Evolutionary conservation across 2,113 vertebrate species (phyloP).

Genomic region (Xenopus laevis): DNA sequence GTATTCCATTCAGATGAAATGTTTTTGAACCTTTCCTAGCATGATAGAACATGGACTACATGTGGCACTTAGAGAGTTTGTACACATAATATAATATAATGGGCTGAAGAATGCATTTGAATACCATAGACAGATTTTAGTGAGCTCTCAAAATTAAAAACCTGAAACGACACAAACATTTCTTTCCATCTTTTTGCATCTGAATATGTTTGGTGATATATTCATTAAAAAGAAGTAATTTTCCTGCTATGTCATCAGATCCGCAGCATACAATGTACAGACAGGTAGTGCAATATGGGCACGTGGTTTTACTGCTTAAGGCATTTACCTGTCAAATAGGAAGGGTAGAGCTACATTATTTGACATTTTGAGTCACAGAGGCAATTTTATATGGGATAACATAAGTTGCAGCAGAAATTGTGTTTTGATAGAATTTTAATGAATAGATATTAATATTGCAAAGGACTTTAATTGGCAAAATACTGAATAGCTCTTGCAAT

Average conservation of each 20-base stretch:
- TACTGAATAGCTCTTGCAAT: slow-evolving; percentile 2
- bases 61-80: background rate
- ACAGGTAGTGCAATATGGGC: slow-evolving; percentile 39
- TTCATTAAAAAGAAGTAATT: slow-evolving; percentile 50
- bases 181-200: slow-evolving; percentile 50
- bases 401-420: slow-evolving; percentile 1
- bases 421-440: slow-evolving; percentile 24
- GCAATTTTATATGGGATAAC: slow-evolving; percentile 19
- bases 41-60: slow-evolving; percentile 5
- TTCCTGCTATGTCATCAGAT: slow-evolving; percentile 47
- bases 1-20: slow-evolving; percentile 20
- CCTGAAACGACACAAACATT: background rate
- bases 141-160: background rate
- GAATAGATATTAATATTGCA: slow-evolving; percentile 37
- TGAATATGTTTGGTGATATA: slow-evolving; percentile 25
- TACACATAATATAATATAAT: background rate
- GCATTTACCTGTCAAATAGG: slow-evolving; percentile 44
- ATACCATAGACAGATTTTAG: background rate
- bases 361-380: slow-evolving; percentile 45
- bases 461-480: slow-evolving; percentile 41
- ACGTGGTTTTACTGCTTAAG: slow-evolving; percentile 48
- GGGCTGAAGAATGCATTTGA: background rate
- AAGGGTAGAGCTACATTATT: slow-evolving; percentile 33
- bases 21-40: slow-evolving; percentile 10
- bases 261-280: slow-evolving; percentile 50